A percentile compares a stretch with the other conserved stretches of the same genome.
These are phyloP conservation scores for Alosa sapidissima DNA, from an alignment of 2,797 vertebrate genomes.

Conservation along the genomic window DNA sequence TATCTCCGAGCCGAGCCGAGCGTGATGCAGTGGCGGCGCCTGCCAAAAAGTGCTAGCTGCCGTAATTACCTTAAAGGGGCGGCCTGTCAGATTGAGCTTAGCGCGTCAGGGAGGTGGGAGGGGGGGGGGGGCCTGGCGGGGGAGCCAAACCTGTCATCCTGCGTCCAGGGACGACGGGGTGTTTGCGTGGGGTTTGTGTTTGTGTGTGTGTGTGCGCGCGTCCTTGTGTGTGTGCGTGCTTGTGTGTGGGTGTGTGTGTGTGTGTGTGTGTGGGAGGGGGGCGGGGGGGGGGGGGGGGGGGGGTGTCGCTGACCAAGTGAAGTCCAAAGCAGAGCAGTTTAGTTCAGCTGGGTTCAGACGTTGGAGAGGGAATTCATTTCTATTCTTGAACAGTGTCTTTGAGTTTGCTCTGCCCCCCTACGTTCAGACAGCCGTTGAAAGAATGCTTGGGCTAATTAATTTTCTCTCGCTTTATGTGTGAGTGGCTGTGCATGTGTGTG, in stretches of 20 bases:
- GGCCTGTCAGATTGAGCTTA: neutral
- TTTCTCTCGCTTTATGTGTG: neutral
- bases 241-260: neutral
- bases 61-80: conserved; percentile 5
- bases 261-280: neutral
- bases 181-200: no score
- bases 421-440: neutral
- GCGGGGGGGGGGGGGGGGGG: no score
- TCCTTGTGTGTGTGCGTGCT: neutral
- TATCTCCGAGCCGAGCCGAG: neutral
- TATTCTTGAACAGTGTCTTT: neutral
- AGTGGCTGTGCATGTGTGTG: neutral
- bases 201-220: neutral
- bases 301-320: no score
- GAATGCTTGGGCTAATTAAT: conserved; percentile 11
- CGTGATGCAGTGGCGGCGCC: neutral
- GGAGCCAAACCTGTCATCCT: no score
- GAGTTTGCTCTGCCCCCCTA: neutral
- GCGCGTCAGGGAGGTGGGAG: neutral
- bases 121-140: no score
- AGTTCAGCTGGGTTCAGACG: neutral
- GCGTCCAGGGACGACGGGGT: no score
- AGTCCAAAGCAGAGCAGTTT: neutral
- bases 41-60: neutral
- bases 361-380: neutral